Percentiles rank a stretch among this genome's conserved stretches.
Conservation (phyloP, 2,888 invertebrate species). For the Anoplius nigerrimus region DNA sequence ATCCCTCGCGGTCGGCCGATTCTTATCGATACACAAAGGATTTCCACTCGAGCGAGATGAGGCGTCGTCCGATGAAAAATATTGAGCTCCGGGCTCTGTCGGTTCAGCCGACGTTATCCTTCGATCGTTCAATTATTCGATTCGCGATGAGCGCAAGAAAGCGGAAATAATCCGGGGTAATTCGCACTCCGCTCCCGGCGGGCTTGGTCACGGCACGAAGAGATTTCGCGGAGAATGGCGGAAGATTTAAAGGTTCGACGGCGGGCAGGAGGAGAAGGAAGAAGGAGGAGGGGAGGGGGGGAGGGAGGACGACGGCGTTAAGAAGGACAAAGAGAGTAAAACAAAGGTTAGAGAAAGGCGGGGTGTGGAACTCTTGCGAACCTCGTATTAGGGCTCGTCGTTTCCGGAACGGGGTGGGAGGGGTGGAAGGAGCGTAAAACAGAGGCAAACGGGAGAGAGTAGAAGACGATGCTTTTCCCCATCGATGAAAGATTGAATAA, state of each 20-base stretch:
- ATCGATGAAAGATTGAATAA: conserved; percentile 67
- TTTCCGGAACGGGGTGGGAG: conserved; percentile 9
- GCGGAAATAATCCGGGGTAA: conserved; percentile 13
- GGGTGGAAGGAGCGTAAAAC: conserved; percentile 11
- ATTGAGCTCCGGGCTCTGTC: conserved; percentile 1
- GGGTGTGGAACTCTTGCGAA: background rate
- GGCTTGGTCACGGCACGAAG: no score
- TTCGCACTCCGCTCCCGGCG: no score
- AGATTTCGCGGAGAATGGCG: no score
- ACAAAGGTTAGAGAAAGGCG: conserved; percentile 8
- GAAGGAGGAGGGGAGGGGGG: conserved; percentile 2
- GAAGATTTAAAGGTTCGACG: no score
- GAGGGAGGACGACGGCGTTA: conserved; percentile 1
- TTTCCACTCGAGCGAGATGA: no score
- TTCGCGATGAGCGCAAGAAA: background rate
- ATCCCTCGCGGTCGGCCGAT: no score
- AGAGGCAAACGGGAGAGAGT: conserved; percentile 2
- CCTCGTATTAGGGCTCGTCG: background rate
- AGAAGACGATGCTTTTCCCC: conserved; percentile 56
- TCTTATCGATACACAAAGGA: no score
- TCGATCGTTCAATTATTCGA: conserved; percentile 12
- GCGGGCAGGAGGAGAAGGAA: conserved; percentile 12
- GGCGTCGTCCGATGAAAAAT: no score
- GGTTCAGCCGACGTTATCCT: background rate
- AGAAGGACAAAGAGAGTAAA: conserved; percentile 13